phyloP scores from a whole-genome alignment of 2,888 invertebrate genomes.

The Seira ritae region DNA sequence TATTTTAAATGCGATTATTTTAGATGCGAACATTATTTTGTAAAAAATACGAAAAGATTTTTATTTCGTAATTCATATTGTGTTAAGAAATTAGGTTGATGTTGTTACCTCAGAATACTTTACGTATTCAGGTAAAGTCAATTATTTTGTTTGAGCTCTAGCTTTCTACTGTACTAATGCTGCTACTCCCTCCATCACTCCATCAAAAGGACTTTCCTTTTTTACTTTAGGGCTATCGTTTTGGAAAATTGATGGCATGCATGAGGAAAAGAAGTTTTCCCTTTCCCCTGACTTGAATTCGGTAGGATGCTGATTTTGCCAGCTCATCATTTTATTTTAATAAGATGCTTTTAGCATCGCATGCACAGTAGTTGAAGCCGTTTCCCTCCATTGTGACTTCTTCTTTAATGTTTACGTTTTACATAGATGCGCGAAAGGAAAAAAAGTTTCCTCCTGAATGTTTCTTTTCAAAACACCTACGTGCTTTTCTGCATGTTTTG shows the following conservation, averaged over 20 bases:
- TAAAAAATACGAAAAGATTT: not conserved
- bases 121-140: conserved; percentile 5
- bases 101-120: not conserved
- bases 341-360: conserved; percentile 7
- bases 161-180: not conserved
- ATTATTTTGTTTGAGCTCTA: conserved; percentile 8
- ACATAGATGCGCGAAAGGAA: not conserved
- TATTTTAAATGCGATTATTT: not conserved
- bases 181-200: not conserved
- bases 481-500: conserved; percentile 19
- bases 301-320: conserved; percentile 14
- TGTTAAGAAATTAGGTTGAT: conserved; percentile 17
- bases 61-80: conserved; percentile 16
- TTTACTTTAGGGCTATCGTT: not conserved
- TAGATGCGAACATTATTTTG: not conserved
- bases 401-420: conserved; percentile 19
- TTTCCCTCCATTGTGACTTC: conserved; percentile 18
- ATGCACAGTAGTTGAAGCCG: not conserved
- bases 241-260: conserved; percentile 6
- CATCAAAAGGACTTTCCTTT: not conserved
- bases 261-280: conserved; percentile 1
- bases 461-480: conserved; percentile 24
- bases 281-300: not conserved
- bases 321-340: conserved; percentile 23
- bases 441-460: conserved; percentile 18